phyloP scores from a whole-genome alignment of 2,113 vertebrate genomes.

The Crypturellus undulatus region DNA sequence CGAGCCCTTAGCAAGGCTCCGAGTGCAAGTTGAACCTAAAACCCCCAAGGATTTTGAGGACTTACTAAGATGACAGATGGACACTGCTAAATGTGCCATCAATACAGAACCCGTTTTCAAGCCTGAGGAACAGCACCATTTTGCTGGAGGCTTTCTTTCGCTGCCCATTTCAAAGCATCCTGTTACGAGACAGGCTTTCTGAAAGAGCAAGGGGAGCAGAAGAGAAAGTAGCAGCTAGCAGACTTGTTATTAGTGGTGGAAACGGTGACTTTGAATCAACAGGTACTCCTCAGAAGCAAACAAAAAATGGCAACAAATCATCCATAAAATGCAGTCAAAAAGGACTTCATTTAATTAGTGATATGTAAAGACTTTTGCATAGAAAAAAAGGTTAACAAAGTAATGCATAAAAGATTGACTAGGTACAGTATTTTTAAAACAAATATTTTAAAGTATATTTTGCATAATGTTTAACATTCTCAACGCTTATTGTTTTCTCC shows the following conservation, averaged over 20 bases:
- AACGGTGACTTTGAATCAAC: neutral
- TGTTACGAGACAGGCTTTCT: neutral
- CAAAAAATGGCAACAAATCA: slow-evolving; percentile 53
- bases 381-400: slow-evolving; percentile 88
- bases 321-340: slow-evolving; percentile 76
- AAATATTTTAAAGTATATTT: slow-evolving; percentile 84
- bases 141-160: neutral
- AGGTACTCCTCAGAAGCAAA: neutral
- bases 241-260: neutral
- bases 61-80: neutral
- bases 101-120: neutral
- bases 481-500: slow-evolving; percentile 86
- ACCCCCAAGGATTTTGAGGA: neutral
- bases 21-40: neutral
- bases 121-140: neutral
- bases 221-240: neutral
- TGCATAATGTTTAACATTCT: slow-evolving; percentile 88
- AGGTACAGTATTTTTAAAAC: slow-evolving; percentile 87
- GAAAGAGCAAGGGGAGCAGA: neutral
- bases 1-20: neutral
- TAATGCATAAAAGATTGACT: slow-evolving; percentile 79
- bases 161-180: accelerated
- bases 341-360: slow-evolving; percentile 86
- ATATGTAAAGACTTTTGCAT: slow-evolving; percentile 88
- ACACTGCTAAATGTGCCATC: neutral